Base-by-base conservation (phyloP, 2,888 invertebrate genomes). In the Hirtodrosophila confusa region DNA sequence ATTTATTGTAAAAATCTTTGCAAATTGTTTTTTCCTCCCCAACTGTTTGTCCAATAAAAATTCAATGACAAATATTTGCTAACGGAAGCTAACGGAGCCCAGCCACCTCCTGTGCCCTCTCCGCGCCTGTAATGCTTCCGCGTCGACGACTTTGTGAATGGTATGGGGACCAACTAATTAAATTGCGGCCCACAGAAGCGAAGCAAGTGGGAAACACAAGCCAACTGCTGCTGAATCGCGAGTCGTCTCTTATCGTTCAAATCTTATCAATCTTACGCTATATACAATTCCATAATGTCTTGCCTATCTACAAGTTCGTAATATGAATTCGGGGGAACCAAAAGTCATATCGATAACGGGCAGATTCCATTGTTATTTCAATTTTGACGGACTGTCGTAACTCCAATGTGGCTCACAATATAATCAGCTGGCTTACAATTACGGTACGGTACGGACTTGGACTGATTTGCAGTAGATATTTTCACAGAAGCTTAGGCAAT, bases 21-120 rank as follows among this genome's bases (percentile, higher is more conserved):
- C 60, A 69, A 80, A 79, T 73, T 83, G 82, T 86, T 86, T 84
- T 80, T 82, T 82, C 85, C 84, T 79, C 61, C 49, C 57, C 65
- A 68, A 75, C 62, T 71, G 74, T 75, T 75, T 82, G 68, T 37
- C 47, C 56, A 61, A 54, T 50, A 67, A 70, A 72, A 69, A 67
- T 56, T 12, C 49, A 48, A 51, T 29, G n/a, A 27, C 48, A 82
- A 82, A 82, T 75, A 86, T 82, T 82, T 79, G 44, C 68, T 40
- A 67, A 64, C 80, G 80, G 80, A 83, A 79, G 80, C 74, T 40
- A 53, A 62, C 41, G 35, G 40, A 61, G 41, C 61, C 55, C 45
- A 53, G 6, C 37, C 48, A 60, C 47, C 68, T 50, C 11, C 35
- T 9, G 6, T 73, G 60, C 67, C 58, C 62, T 57, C 61, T 64